Percentiles rank a stretch among this genome's conserved stretches.
Evolutionary conservation across 2,113 vertebrate genomes (phyloP).

Genomic region (Tor tambroides): DNA sequence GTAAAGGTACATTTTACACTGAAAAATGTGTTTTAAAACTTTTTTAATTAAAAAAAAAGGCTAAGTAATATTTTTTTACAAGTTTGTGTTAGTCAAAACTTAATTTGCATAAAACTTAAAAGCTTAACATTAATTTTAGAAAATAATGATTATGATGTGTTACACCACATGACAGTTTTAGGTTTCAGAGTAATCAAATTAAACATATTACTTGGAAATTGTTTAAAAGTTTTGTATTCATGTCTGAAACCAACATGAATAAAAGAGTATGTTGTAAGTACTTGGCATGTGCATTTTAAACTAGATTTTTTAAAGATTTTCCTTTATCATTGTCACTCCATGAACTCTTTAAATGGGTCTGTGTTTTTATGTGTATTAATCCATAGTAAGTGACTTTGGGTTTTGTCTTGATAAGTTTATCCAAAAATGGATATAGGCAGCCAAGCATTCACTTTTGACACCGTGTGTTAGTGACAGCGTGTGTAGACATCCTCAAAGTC

Average conservation of each 20-base stretch:
- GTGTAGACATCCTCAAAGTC: constrained; percentile 34
- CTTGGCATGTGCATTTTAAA: neutral
- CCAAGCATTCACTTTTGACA: constrained; percentile 1
- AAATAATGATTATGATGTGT: neutral
- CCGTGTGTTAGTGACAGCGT: neutral
- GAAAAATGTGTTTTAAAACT: too few relatives aligned
- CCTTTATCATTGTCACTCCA: neutral
- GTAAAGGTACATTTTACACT: too few relatives aligned
- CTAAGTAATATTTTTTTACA: too few relatives aligned
- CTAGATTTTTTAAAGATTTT: neutral
- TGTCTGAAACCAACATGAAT: neutral
- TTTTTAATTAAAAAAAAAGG: too few relatives aligned
- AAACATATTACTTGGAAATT: neutral
- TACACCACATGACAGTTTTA: neutral
- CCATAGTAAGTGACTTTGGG: constrained; percentile 12
- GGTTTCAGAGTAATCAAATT: neutral
- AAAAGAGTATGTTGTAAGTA: neutral
- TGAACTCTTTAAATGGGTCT: neutral
- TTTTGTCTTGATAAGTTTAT: constrained; percentile 18
- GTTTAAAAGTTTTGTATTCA: neutral
- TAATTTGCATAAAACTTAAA: too few relatives aligned
- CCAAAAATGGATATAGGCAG: constrained; percentile 44
- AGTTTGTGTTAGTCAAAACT: too few relatives aligned
- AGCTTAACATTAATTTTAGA: neutral
- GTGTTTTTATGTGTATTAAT: neutral